Conservation (phyloP, 2,113 vertebrate species). For the Lampris incognitus region DNA sequence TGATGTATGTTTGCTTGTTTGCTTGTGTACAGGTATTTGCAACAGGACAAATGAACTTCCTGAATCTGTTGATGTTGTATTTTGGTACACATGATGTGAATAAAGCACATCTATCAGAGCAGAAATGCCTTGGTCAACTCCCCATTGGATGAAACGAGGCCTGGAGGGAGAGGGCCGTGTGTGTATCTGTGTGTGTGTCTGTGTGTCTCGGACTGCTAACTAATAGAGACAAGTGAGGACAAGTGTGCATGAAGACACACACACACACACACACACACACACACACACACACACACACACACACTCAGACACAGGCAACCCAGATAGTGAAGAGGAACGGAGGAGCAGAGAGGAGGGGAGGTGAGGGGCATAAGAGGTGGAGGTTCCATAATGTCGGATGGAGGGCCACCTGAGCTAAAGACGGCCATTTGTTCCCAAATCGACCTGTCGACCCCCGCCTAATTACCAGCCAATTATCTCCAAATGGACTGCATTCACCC, state of each 20-base stretch:
- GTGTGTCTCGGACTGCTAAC: neutral
- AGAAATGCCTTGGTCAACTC: neutral
- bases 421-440: slow-evolving; percentile 86
- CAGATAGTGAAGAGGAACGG: slow-evolving; percentile 73
- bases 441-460: slow-evolving; percentile 89
- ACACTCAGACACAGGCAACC: slow-evolving; percentile 62
- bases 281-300: neutral
- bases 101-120: neutral
- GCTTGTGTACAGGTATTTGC: neutral
- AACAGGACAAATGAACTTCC: neutral
- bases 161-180: neutral
- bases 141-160: neutral
- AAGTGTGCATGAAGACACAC: neutral
- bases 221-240: neutral
- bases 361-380: slow-evolving; percentile 55
- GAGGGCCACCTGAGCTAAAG: slow-evolving; percentile 88
- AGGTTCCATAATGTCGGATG: slow-evolving; percentile 80
- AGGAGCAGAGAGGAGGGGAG: slow-evolving; percentile 50
- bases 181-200: slow-evolving; percentile 1
- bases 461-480: slow-evolving; percentile 92
- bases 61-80: neutral
- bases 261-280: slow-evolving; percentile 5
- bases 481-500: slow-evolving; percentile 80
- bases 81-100: slow-evolving; percentile 39
- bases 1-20: neutral